These are phyloP conservation scores for Mus spicilegus DNA, from an alignment of 2,113 vertebrate species.

Conservation along the genomic window DNA sequence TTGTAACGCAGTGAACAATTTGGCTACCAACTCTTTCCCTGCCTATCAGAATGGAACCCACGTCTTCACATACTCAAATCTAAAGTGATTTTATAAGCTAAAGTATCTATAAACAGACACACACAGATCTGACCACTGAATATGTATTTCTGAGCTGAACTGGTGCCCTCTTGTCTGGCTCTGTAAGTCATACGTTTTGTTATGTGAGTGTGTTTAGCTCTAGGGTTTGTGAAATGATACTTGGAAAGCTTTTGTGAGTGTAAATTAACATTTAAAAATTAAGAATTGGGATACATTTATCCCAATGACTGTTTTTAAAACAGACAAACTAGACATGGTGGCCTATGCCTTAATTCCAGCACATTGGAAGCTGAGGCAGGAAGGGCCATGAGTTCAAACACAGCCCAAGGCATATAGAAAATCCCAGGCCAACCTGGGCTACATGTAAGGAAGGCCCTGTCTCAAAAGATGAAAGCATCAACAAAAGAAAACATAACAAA, in stretches of 20 bases:
- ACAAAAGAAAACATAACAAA: background rate
- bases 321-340: background rate
- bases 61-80: background rate
- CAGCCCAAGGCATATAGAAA: too few relatives aligned
- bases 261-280: conserved; percentile 40
- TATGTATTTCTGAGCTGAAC: background rate
- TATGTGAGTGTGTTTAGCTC: background rate
- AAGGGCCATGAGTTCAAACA: background rate
- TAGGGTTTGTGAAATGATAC: background rate
- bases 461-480: background rate
- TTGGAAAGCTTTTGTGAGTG: conserved; percentile 17
- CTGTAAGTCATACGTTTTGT: background rate
- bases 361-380: background rate
- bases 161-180: background rate
- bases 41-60: background rate
- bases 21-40: background rate
- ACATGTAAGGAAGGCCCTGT: background rate
- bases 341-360: background rate
- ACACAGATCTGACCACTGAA: background rate
- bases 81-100: background rate
- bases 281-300: background rate
- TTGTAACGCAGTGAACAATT: background rate
- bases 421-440: background rate
- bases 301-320: conserved; percentile 42
- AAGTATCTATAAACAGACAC: background rate